Conservation (phyloP, 1,140 invertebrate genomes). For the Pseudomyrmex pallidus region DNA sequence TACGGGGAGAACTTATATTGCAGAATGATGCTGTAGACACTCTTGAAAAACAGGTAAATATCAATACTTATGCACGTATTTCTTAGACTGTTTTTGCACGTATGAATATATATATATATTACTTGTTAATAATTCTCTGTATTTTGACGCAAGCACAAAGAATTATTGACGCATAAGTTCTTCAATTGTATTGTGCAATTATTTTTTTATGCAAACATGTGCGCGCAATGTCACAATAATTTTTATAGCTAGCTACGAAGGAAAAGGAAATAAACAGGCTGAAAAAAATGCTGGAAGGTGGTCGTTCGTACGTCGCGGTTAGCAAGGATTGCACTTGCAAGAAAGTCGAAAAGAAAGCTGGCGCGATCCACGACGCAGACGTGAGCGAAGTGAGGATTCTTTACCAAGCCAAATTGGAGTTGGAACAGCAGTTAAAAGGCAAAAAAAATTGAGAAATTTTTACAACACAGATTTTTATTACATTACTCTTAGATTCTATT, state of each 20-base stretch:
- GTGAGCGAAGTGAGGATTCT: constrained; percentile 85
- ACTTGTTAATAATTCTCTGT: neutral
- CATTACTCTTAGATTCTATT: neutral
- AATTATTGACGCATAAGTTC: neutral
- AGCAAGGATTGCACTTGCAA: constrained; percentile 86
- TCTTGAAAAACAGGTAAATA: constrained; percentile 82
- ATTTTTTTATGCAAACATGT: constrained; percentile 18
- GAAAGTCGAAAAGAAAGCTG: constrained; percentile 80
- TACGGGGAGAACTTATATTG: constrained; percentile 83
- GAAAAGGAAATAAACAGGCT: constrained; percentile 89
- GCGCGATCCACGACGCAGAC: constrained; percentile 73
- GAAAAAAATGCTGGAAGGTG: constrained; percentile 87
- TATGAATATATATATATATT: constrained; percentile 16
- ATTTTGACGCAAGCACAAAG: constrained; percentile 6
- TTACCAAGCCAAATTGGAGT: constrained; percentile 85
- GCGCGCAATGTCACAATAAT: constrained; percentile 1
- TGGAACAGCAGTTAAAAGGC: constrained; percentile 87
- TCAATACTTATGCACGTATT: constrained; percentile 41
- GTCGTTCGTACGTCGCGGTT: constrained; percentile 86
- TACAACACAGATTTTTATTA: neutral
- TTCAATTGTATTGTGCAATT: constrained; percentile 4
- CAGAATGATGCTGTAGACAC: constrained; percentile 81
- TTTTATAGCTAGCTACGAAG: constrained; percentile 77
- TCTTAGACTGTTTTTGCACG: constrained; percentile 7
- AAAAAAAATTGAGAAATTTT: constrained; percentile 36